Evolutionary conservation across 2,113 vertebrate genomes (phyloP), one percentile per base, ranked within the genome.

Genomic region (Hippocampus barbouri): DNA sequence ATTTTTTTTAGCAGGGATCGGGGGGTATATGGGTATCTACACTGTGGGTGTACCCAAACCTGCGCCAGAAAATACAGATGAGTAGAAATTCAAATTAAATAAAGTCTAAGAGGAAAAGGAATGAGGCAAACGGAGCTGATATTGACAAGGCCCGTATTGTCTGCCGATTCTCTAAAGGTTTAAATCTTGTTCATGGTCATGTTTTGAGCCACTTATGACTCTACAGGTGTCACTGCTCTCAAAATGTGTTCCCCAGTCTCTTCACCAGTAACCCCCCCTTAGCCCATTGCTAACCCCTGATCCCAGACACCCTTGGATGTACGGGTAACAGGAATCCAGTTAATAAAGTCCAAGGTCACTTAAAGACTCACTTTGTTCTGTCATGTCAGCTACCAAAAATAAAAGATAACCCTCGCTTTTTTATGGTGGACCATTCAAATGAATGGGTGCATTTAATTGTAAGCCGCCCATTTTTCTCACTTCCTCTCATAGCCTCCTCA

Each of bases 201-300:
- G 66, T 82, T 81, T 76, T 92, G 90, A 94, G 92, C 84, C 93
- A 89, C 92, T 92, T 90, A 38, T 4, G 84, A 95, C 94, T 94
- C 93, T 93, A 94, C 94, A 96, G 95, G 95, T 96, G 94, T 94
- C 93, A 93, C 93, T 91, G 92, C 91, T 92, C 90, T 89, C 79
- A 94, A 92, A 90, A 94, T 94, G 93, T 93, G 91, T 89, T 93
- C 93, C 89, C 90, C 89, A 92, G 93, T 91, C 89, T 93, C 93
- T 94, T 93, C 90, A 84, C 83, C 70, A 89, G 87, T 86, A 23
- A 1, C 78, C 78, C 82, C 86, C 89, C 90, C 92, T 90, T 80
- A 68, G 73, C 71, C 40, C 49, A 88, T 86, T 84, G 77, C 87
- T 80, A 91, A 94, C 93, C 94, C 76, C 85, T 94, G 93, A 94